These are phyloP conservation scores for Alligator sinensis DNA, from an alignment of 2,113 vertebrate genomes.

Conservation along the genomic window DNA sequence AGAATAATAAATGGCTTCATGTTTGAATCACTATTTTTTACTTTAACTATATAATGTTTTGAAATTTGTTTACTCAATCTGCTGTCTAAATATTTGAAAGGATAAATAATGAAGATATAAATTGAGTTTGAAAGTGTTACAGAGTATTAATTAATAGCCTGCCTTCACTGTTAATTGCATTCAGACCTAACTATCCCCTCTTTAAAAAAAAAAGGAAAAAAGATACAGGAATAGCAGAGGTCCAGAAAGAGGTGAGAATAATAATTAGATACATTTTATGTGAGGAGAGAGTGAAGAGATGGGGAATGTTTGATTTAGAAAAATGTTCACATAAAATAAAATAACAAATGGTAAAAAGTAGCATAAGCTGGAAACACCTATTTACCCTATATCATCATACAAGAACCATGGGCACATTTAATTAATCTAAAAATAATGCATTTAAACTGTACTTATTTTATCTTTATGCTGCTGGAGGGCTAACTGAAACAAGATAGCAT, in stretches of 20 bases:
- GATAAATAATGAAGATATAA: not conserved
- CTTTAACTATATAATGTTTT: not conserved
- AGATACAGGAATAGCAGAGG: not conserved
- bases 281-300: not conserved
- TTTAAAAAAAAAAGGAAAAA: not conserved
- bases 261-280: not conserved
- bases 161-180: not conserved
- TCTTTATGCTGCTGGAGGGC: not conserved
- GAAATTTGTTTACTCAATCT: not conserved
- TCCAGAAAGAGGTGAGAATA: not conserved
- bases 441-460: not conserved
- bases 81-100: not conserved
- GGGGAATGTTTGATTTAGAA: not conserved
- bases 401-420: not conserved
- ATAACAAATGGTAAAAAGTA: not conserved
- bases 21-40: not conserved
- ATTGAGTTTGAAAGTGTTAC: not conserved
- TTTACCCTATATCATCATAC: not conserved
- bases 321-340: not conserved
- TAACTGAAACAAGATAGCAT: too few species aligned
- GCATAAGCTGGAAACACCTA: not conserved
- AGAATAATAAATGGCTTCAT: not conserved
- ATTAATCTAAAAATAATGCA: not conserved
- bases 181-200: not conserved
- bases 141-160: accelerated